phyloP scores from a whole-genome alignment of 2,113 vertebrate species.

The Eretmochelys imbricata region DNA sequence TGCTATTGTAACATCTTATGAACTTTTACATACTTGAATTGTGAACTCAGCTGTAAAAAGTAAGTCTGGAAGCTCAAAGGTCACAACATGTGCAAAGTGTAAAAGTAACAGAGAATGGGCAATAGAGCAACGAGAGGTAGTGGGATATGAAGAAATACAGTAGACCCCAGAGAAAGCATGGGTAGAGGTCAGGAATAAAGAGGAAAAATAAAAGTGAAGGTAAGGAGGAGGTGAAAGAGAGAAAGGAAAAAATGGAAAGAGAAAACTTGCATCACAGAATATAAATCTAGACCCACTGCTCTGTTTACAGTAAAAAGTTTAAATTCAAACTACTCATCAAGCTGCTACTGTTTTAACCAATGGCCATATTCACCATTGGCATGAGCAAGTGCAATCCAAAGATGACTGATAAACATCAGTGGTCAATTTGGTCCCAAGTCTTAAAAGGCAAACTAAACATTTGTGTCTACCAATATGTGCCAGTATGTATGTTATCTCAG shows the following conservation, averaged over 20 bases:
- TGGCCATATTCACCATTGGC: neutral
- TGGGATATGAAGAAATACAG: neutral
- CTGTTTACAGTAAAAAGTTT: neutral
- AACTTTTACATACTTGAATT: neutral
- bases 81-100: neutral
- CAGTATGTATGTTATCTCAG: too few species aligned
- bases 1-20: neutral
- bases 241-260: neutral
- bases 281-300: neutral
- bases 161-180: neutral
- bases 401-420: neutral
- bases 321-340: neutral
- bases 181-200: neutral
- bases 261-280: neutral
- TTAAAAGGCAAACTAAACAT: neutral
- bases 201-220: neutral
- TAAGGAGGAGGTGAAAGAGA: fast-evolving
- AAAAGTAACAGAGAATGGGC: fast-evolving
- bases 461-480: neutral
- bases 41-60: neutral
- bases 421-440: neutral
- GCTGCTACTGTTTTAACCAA: neutral
- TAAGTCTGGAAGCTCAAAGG: neutral
- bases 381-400: neutral
- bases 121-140: neutral